These are phyloP conservation scores for Malurus melanocephalus DNA, from an alignment of 2,113 vertebrate genomes.

Conservation along the genomic window DNA sequence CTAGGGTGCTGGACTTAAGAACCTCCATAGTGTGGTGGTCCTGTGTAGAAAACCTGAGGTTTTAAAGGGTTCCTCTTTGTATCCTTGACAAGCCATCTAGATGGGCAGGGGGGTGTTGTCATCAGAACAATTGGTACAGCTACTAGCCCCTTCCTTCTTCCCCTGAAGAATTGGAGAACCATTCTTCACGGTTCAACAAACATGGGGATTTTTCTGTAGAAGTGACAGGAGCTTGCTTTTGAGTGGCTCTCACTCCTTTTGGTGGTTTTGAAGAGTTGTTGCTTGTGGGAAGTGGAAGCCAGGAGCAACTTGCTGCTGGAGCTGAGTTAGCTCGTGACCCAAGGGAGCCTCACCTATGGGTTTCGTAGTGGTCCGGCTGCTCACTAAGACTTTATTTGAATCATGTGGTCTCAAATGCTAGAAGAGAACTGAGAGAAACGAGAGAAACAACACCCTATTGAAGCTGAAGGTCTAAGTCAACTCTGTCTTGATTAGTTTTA, in stretches of 20 bases:
- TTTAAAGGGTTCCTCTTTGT: background rate
- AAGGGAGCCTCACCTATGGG: background rate
- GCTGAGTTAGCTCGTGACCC: accelerated
- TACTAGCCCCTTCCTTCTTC: background rate
- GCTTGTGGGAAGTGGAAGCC: background rate
- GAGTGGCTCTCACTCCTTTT: background rate
- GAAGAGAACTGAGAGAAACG: background rate
- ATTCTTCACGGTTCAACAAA: no score
- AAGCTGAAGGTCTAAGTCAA: background rate
- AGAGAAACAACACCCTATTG: background rate
- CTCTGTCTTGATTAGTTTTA: background rate
- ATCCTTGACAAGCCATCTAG: background rate
- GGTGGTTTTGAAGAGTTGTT: background rate
- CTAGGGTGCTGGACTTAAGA: background rate
- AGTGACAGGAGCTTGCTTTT: background rate
- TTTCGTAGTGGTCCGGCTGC: accelerated
- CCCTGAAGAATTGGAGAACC: background rate
- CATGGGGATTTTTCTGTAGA: background rate
- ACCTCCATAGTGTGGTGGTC: background rate
- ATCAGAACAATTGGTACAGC: background rate
- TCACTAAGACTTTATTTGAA: background rate
- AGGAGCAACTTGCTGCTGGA: background rate
- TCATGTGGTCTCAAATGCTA: background rate
- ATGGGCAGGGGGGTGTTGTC: background rate
- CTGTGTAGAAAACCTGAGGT: background rate